Conservation (phyloP, 2,888 invertebrate species). For the Eupithecia exiguata region DNA sequence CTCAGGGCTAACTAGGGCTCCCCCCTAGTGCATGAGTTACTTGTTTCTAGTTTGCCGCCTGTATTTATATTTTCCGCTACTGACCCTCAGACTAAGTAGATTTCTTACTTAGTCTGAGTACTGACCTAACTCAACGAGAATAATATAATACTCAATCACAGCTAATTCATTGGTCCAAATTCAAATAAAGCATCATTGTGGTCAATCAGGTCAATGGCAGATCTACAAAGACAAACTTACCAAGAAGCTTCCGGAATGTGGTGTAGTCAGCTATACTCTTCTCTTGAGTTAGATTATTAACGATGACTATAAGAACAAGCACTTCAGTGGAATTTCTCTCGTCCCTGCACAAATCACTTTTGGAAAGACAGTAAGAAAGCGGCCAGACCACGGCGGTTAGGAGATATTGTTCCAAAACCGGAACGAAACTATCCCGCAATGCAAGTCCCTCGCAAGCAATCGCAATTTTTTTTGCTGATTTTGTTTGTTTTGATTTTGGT, state of each 20-base stretch:
- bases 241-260: background rate
- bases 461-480: background rate
- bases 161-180: background rate
- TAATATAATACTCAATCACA: no score
- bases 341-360: background rate
- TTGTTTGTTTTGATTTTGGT: background rate
- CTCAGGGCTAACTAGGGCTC: no score
- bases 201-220: background rate
- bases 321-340: background rate
- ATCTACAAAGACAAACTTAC: slow-evolving; percentile 5
- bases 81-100: no score
- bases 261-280: background rate
- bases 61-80: no score
- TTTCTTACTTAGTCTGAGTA: no score
- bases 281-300: background rate
- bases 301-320: background rate
- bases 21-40: no score
- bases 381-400: background rate
- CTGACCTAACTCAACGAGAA: no score
- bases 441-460: background rate
- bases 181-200: background rate
- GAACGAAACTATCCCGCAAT: background rate
- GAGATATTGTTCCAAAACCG: background rate
- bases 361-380: background rate
- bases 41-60: no score